Evolutionary conservation across 2,888 invertebrate species (phyloP), one percentile per base, ranked within the genome.

Genomic region (Deilephila elpenor): DNA sequence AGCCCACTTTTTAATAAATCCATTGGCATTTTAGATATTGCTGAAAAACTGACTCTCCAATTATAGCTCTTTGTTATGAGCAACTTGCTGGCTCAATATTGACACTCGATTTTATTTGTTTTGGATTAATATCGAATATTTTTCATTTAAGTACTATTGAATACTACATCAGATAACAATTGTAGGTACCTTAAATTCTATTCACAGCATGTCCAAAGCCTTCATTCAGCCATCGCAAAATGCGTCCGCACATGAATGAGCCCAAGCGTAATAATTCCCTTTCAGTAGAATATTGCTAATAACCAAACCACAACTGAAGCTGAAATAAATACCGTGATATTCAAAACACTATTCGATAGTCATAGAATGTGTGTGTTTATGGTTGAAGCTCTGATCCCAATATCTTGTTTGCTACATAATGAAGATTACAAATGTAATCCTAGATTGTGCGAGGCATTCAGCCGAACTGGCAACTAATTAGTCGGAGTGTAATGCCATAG

Each of bases 391-490:
- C 25, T 17, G 44, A 51, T 51, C 4, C 64, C 25, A 51, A 44
- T 67, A 25, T 34, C 34, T 8, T 29, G 32, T 34, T 20, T n/a
- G 51, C 32, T 11, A 25, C 74, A 75, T 75, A 71, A 72, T 76
- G 59, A 75, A 70, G 14, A 71, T 70, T 73, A 62, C 74, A 53
- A 74, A 77, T 59, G 76, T 81, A 79, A 80, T 80, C 74, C 74
- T 72, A 76, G 67, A 73, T 74, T 59, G 59, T 73, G 71, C 67
- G 71, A 44, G 74, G 81, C 80, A 86, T 83, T 81, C 82, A 81
- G 71, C 67, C 76, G 74, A 79, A 78, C 73, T 75, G 73, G 76
- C 73, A 76, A 82, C 85, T 87, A 86, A 88, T 87, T 86, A 87
- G 82, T 75, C 61, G 19, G 77, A 83, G 80, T 81, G 82, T 79